Conservation (phyloP, 2,797 vertebrate species). For the Pterois miles region DNA sequence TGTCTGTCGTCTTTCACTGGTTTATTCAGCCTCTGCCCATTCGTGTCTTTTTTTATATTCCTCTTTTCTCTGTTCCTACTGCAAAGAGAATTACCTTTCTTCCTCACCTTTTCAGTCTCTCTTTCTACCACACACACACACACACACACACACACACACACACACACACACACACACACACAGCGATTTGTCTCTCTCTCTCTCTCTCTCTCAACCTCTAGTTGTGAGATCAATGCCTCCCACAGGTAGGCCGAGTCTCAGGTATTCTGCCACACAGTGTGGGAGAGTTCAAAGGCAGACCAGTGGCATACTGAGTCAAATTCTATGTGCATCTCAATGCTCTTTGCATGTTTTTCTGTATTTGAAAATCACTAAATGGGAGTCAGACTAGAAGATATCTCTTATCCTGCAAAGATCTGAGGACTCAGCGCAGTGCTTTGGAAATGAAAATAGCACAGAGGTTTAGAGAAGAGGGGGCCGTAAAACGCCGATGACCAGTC, state of each 20-base stretch:
- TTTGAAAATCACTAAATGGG: conserved; percentile 47
- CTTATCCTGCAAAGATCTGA: conserved; percentile 26
- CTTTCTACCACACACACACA: too few species aligned
- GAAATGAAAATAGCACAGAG: conserved; percentile 14
- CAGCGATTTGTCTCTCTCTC: conserved; percentile 31
- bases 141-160: conserved; percentile 3
- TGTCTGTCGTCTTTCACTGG: conserved; percentile 6
- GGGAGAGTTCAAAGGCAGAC: conserved; percentile 61
- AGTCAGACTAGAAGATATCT: conserved; percentile 25
- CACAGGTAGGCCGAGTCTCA: conserved; percentile 58
- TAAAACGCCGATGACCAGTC: conserved; percentile 6
- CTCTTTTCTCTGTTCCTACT: conserved; percentile 22
- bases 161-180: neutral
- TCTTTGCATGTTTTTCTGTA: conserved; percentile 27
- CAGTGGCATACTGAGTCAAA: conserved; percentile 47
- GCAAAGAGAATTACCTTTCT: conserved; percentile 44
- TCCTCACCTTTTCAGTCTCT: conserved; percentile 34
- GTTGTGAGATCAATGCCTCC: conserved; percentile 68
- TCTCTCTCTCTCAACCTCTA: conserved; percentile 37
- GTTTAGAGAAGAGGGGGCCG: neutral
- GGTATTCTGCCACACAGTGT: conserved; percentile 56
- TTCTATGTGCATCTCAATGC: conserved; percentile 52
- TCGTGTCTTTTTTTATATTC: conserved; percentile 17
- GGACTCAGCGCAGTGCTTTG: conserved; percentile 16
- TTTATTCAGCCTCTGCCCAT: conserved; percentile 25